Evolutionary conservation across 2,797 vertebrate genomes (phyloP), one percentile per base, ranked within the genome.

Genomic region (Falco rusticolus): DNA sequence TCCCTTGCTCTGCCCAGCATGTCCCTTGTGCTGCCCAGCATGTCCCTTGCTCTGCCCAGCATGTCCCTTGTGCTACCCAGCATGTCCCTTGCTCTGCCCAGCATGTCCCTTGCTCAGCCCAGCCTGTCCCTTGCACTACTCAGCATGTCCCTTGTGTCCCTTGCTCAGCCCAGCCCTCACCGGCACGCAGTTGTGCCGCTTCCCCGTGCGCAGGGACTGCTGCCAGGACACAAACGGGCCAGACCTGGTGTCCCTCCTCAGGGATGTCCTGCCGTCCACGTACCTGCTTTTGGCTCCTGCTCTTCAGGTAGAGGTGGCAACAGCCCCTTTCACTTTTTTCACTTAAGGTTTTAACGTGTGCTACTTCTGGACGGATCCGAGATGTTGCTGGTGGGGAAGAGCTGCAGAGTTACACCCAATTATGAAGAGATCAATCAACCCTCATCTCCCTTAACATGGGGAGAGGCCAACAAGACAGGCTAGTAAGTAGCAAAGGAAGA

Each of bases 221-320:
- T 43, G 51, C 47, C 72, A 47, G 11, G 31, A 12, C 16, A 7
- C 33, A 24, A 9, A 0, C 1, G 0, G 17, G 28, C 39, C 28
- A 26, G 51, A 29, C 13, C 14, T 5, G 4, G 0, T 18, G 50
- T 39, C 48, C 61, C 43, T 61, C 13, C 72, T 64, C 18, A 0
- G 3, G 21, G 18, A 25, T 56, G 16, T 18, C 15, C 51, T 60
- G 41, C 41, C 70, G 20, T 9, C 70, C 24, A 3, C 5, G 7
- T 2, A 5, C 5, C 64, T 45, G 34, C 33, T 47, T 28, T 31
- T 47, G 37, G 20, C 43, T 76, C 29, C 45, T 31, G 0, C 48
- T 21, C 54, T 4, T 20, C 84, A 93, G 41, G 10, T 31, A 16
- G 63, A 54, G 29, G 59, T 31, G 57, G 39, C 25, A 48, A 11